phyloP scores from a whole-genome alignment of 2,888 invertebrate genomes.

The Eupithecia subumbrata region DNA sequence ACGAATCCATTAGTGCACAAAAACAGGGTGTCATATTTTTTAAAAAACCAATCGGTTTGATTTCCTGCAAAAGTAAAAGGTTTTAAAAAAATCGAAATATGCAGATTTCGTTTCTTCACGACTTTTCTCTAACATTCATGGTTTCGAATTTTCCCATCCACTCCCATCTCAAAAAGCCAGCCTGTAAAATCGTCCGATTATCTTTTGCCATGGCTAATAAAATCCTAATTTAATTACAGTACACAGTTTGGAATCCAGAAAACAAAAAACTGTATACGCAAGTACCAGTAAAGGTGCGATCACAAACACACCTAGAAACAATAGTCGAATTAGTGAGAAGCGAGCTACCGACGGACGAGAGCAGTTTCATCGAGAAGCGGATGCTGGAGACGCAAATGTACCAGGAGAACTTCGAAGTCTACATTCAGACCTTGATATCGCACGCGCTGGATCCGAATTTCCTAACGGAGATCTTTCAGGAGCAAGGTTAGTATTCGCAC shows the following conservation, averaged over 20 bases:
- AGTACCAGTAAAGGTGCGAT: constrained; percentile 90
- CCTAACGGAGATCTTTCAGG: constrained; percentile 94
- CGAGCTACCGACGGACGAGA: constrained; percentile 87
- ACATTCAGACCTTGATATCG: constrained; percentile 95
- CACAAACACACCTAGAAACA: constrained; percentile 90
- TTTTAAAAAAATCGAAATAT: no score
- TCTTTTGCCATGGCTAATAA: no score
- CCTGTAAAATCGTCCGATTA: no score
- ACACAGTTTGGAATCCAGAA: constrained; percentile 93
- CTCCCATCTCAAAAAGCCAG: no score
- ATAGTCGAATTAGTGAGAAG: constrained; percentile 91
- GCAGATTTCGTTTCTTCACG: no score
- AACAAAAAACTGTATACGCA: constrained; percentile 91
- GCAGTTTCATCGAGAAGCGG: constrained; percentile 88
- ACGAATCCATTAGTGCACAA: no score
- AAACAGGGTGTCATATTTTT: no score
- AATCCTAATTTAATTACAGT: constrained; percentile 79
- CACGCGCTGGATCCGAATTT: constrained; percentile 96
- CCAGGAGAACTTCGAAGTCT: constrained; percentile 95
- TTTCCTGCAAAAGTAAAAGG: no score
- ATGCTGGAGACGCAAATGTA: constrained; percentile 91
- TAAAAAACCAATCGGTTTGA: no score
- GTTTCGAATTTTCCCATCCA: no score
- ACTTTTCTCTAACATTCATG: no score
- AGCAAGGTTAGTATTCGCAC: constrained; percentile 86